Evolutionary conservation across 2,888 invertebrate species (phyloP), one percentile per base, ranked within the genome.

Genomic region (Kryphioiulus occultus): DNA sequence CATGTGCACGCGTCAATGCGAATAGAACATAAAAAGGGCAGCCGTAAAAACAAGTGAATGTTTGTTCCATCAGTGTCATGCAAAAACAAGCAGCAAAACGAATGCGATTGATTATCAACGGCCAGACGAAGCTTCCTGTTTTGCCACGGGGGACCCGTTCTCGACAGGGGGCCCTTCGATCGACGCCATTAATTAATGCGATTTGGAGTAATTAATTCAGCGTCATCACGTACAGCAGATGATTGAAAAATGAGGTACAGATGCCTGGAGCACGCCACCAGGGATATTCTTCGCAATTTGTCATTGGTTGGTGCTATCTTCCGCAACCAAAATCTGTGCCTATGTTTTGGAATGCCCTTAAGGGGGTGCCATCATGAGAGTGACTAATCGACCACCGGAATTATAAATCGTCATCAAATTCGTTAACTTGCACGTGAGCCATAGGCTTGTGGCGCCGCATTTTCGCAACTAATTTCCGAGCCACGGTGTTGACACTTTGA

Each of bases 141-240:
- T n/a, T n/a, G n/a, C n/a, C n/a, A n/a, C n/a, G n/a, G n/a, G n/a
- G n/a, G n/a, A n/a, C n/a, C n/a, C n/a, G n/a, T n/a, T n/a, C n/a
- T n/a, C n/a, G n/a, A n/a, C 59, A 59, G 59, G 59, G 59, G 59
- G 59, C 59, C 59, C 59, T 59, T 59, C 59, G 59, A n/a, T 59
- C 3, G 59, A 59, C 59, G 59, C 59, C n/a, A 59, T 59, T 59
- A 59, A 59, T 47, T 17, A 9, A 17, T 15, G 12, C 47, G 47
- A 47, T 47, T 47, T 47, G 17, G n/a, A 59, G n/a, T 59, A 59
- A 59, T 59, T 59, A 59, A 59, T 59, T 59, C 59, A 1, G 17
- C 59, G 19, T 59, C 59, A 59, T 59, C 59, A 59, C 17, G n/a
- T n/a, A n/a, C 47, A 47, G 17, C 17, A 15, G 12, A 47, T 15